Conservation (phyloP, 1,140 invertebrate genomes). For the Megalopta genalis region DNA sequence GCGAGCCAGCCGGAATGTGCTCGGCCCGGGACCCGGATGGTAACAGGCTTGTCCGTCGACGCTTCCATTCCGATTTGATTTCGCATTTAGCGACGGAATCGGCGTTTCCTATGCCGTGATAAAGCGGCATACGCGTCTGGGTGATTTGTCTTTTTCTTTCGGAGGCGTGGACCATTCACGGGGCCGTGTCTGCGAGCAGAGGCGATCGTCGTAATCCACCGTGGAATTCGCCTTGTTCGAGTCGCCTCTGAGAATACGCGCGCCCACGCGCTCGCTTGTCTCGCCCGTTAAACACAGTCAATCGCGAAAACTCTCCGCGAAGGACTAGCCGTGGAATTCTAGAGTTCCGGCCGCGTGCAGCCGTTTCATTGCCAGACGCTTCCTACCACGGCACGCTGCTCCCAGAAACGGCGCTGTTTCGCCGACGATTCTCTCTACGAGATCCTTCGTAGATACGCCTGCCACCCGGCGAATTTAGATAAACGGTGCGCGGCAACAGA, state of each 20-base stretch:
- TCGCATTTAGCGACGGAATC: conserved; percentile 17
- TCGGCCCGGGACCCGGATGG: neutral
- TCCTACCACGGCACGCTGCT: neutral
- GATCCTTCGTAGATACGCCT: no score
- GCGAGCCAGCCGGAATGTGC: neutral
- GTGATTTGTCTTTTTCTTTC: conserved; percentile 47
- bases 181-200: conserved; percentile 21
- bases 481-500: no score
- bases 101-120: conserved; percentile 40
- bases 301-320: conserved; percentile 31
- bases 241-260: conserved; percentile 44
- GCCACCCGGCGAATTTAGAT: no score
- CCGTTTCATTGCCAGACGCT: neutral
- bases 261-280: conserved; percentile 36
- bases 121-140: conserved; percentile 41
- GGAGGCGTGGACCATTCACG: conserved; percentile 49
- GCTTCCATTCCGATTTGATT: conserved; percentile 35
- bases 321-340: conserved; percentile 33
- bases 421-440: no score
- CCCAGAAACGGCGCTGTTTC: no score
- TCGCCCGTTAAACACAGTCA: conserved; percentile 41
- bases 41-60: conserved; percentile 16
- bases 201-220: conserved; percentile 48
- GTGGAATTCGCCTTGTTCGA: conserved; percentile 49
- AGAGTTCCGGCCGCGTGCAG: conserved; percentile 20